Base-by-base conservation (phyloP, 2,888 invertebrate genomes). In the Dryomyza anilis region DNA sequence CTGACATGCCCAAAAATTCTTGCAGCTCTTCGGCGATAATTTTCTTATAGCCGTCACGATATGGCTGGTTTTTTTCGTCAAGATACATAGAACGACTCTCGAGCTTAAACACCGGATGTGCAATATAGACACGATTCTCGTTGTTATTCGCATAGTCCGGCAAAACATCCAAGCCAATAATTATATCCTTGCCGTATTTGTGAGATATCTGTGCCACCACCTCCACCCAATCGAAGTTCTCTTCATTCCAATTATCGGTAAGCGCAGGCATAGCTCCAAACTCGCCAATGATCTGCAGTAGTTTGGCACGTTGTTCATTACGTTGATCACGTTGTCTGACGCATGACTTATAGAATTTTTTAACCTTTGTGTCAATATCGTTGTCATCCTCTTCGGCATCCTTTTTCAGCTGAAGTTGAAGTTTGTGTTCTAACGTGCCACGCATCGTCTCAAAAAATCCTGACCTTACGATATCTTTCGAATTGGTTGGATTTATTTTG, bases 271-370 rank as follows among this genome's bases (percentile, higher is more conserved):
- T 79, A 12, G 67, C 59, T 10, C 78, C 78, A 16, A 79, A 78
- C 21, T 73, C 72, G 1, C 48, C 56, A n/a, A 72, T 71, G 6
- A 78, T 14, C 5, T 43, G 23, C 46, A 39, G 66, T 3, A 78
- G 23, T 16, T 61, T 19, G 12, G 27, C 29, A 1, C 29, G 43
- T 4, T 61, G 53, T 2, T 33, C 59, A 10, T 14, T 19, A 14
- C 36, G 29, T 19, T 48, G 16, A 2, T 30, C n/a, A 3, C 21
- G 14, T 7, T 7, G 27, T 16, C 14, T 19, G 27, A 66, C 65
- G 55, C 81, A 81, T 1, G 83, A 82, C 12, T 73, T 71, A 62
- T 75, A 82, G 29, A 80, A 82, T 55, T 74, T 70, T 33, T 78
- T 78, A 2, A 81, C 76, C 46, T 74, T 72, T n/a, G 58, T 69